Percentiles rank a stretch among this genome's conserved stretches.
Evolutionary conservation across 2,797 vertebrate genomes (phyloP).

Genomic region (Psittacula derbiana): DNA sequence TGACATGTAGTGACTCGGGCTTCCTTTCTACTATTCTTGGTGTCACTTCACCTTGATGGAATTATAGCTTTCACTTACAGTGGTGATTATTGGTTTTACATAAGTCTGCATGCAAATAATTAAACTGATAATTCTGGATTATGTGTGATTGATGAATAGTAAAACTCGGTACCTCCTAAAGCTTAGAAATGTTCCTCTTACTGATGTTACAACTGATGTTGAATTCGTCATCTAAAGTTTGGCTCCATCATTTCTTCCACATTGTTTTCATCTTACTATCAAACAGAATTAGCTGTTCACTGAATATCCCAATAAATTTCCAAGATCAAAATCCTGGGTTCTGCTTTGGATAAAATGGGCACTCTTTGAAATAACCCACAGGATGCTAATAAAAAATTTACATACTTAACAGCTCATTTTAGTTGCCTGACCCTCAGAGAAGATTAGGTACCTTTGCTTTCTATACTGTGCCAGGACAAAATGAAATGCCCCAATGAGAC

Average conservation of each 20-base stretch:
- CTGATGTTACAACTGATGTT: slow-evolving; percentile 60
- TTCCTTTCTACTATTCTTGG: slow-evolving; percentile 33
- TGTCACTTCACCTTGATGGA: slow-evolving; percentile 52
- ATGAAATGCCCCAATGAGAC: background rate
- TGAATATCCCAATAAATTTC: background rate
- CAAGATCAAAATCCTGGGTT: background rate
- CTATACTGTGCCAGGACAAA: background rate
- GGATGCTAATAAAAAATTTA: background rate
- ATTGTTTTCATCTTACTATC: slow-evolving; percentile 32
- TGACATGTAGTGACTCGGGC: background rate
- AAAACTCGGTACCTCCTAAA: slow-evolving; percentile 43
- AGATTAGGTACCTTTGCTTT: background rate
- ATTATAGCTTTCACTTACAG: slow-evolving; percentile 68
- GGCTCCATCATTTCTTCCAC: background rate
- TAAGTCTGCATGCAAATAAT: slow-evolving; percentile 68
- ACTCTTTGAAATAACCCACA: background rate
- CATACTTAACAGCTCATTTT: background rate
- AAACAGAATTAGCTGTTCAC: slow-evolving; percentile 32
- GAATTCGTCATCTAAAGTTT: slow-evolving; percentile 49
- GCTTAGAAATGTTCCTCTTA: slow-evolving; percentile 42
- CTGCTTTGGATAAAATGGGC: background rate
- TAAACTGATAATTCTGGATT: slow-evolving; percentile 70
- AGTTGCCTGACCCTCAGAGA: background rate
- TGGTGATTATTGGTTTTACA: slow-evolving; percentile 65
- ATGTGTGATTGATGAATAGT: slow-evolving; percentile 55